phyloP scores from a whole-genome alignment of 1,140 invertebrate genomes.

The Listronotus bonariensis region DNA sequence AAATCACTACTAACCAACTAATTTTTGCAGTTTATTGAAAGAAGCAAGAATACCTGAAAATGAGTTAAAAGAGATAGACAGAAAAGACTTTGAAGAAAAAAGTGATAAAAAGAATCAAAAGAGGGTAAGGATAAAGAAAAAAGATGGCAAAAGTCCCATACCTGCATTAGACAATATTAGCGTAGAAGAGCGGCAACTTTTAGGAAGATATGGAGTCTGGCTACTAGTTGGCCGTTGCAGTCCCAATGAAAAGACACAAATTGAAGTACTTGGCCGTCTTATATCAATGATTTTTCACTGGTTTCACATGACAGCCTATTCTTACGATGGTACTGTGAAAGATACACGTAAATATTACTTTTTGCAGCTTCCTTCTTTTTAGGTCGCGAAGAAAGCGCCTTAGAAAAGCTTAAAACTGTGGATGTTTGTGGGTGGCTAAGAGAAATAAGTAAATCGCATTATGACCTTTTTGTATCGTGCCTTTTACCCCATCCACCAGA shows the following conservation, averaged over 20 bases:
- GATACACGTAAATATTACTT: neutral
- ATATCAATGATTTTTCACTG: constrained; percentile 97
- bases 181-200: constrained; percentile 81
- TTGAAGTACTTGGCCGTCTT: constrained; percentile 87
- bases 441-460: constrained; percentile 81
- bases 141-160: constrained; percentile 47
- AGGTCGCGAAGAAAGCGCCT: constrained; percentile 82
- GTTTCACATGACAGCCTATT: constrained; percentile 97
- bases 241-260: constrained; percentile 80
- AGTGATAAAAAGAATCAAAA: constrained; percentile 62
- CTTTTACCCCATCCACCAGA: constrained; percentile 85
- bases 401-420: constrained; percentile 91
- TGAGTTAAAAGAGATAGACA: constrained; percentile 56
- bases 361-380: constrained; percentile 19
- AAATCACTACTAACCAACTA: neutral
- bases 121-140: constrained; percentile 46
- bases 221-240: constrained; percentile 92
- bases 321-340: constrained; percentile 82
- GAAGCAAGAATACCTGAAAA: constrained; percentile 77
- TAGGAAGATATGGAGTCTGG: constrained; percentile 97
- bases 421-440: constrained; percentile 93
- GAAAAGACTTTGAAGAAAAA: constrained; percentile 66
- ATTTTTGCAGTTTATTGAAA: constrained; percentile 66
- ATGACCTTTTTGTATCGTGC: constrained; percentile 85
- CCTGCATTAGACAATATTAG: constrained; percentile 64